Conservation (phyloP, 2,797 vertebrate species). For the Hozukius guyotensis region DNA sequence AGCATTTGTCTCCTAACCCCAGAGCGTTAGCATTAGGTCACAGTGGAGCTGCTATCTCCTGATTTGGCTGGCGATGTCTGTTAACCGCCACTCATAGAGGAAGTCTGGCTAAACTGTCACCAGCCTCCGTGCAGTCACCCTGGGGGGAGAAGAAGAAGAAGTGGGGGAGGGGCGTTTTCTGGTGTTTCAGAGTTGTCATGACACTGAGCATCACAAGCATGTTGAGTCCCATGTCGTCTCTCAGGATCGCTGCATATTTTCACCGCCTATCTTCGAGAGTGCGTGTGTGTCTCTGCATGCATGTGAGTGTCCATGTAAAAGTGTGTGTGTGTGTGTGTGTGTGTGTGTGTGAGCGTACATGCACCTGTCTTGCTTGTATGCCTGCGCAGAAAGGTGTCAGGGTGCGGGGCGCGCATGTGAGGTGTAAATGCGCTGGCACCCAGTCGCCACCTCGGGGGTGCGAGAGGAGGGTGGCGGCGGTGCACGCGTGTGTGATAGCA, state of each 20-base stretch:
- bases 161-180: slow-evolving; percentile 11
- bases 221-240: slow-evolving; percentile 68
- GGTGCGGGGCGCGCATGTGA: slow-evolving; percentile 47
- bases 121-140: slow-evolving; percentile 43
- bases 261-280: slow-evolving; percentile 25
- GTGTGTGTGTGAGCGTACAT: not conserved
- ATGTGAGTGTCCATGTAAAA: not conserved
- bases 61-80: slow-evolving; percentile 61
- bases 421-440: slow-evolving; percentile 82
- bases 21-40: slow-evolving; percentile 7
- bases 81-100: slow-evolving; percentile 70
- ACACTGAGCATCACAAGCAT: slow-evolving; percentile 57
- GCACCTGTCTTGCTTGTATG: slow-evolving; percentile 33
- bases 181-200: slow-evolving; percentile 52
- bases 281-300: not conserved
- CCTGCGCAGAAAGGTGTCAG: slow-evolving; percentile 38
- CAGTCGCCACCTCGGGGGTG: slow-evolving; percentile 68
- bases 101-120: slow-evolving; percentile 78
- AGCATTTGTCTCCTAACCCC: not conserved
- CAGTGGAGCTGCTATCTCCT: slow-evolving; percentile 53
- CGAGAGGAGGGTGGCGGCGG: slow-evolving; percentile 54
- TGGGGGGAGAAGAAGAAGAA: not conserved
- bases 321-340: not conserved
- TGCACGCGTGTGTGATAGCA: slow-evolving; percentile 29
- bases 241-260: slow-evolving; percentile 78